phyloP scores from a whole-genome alignment of 2,888 invertebrate species.

The Zeuzera pyrina region DNA sequence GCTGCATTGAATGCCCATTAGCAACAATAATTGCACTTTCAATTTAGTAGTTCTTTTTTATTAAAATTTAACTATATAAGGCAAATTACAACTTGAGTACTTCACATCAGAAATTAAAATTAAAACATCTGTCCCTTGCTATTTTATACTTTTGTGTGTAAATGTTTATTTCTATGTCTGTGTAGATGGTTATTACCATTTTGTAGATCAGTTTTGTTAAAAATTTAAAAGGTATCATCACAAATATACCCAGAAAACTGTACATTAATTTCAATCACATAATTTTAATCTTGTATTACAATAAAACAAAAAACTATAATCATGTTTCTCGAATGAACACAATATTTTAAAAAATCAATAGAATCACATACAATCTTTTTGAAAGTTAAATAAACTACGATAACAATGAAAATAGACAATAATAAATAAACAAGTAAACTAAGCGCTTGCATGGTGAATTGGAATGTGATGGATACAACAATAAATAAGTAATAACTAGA shows the following conservation, averaged over 20 bases:
- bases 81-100: too few relatives aligned
- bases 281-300: not conserved
- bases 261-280: not conserved
- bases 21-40: constrained; percentile 54
- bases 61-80: too few relatives aligned
- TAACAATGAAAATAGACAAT: too few relatives aligned
- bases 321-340: too few relatives aligned
- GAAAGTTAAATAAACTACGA: too few relatives aligned
- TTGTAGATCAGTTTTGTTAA: not conserved
- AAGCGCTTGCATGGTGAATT: constrained; percentile 10
- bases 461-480: constrained; percentile 37
- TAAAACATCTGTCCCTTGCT: too few relatives aligned
- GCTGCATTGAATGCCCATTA: constrained; percentile 17
- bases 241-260: constrained; percentile 1
- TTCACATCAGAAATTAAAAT: too few relatives aligned
- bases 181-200: not conserved
- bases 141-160: too few relatives aligned
- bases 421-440: too few relatives aligned
- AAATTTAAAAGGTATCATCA: not conserved
- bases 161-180: too few relatives aligned
- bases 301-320: constrained; percentile 1
- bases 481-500: constrained; percentile 9
- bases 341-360: too few relatives aligned
- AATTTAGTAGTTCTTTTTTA: constrained; percentile 26
- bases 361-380: too few relatives aligned